phyloP scores from a whole-genome alignment of 2,888 invertebrate genomes.

The Meteorus cinctellus region DNA sequence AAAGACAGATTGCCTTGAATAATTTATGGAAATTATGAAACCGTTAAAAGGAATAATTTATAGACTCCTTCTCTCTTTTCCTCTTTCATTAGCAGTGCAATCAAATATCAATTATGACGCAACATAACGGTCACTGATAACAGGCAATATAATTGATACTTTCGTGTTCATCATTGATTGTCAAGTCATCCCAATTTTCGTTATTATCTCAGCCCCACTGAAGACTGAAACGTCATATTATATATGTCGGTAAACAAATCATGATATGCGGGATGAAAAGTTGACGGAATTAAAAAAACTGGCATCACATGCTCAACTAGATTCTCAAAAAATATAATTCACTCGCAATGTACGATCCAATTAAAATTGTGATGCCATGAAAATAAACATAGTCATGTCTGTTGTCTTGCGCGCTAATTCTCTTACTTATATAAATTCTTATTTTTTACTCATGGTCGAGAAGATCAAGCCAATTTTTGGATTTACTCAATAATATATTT shows the following conservation, averaged over 20 bases:
- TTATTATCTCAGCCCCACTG: neutral
- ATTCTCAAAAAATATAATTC: too few species aligned
- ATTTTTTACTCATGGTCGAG: too few species aligned
- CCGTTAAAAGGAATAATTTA: neutral
- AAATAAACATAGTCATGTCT: too few species aligned
- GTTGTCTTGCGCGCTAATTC: too few species aligned
- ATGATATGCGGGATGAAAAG: neutral
- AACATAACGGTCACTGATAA: neutral
- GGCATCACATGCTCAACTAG: neutral
- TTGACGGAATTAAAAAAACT: neutral
- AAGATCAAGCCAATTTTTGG: too few species aligned
- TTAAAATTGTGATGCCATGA: too few species aligned
- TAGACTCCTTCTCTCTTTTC: neutral
- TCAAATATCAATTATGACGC: neutral
- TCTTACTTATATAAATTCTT: too few species aligned
- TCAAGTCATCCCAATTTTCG: neutral
- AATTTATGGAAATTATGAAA: neutral
- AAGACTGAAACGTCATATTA: neutral
- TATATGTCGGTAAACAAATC: neutral
- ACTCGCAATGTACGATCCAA: too few species aligned
- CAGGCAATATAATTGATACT: neutral
- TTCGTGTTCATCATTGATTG: neutral
- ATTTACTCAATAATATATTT: too few species aligned
- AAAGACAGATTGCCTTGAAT: neutral
- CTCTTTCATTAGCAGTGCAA: neutral